Evolutionary conservation across 1,140 invertebrate genomes (phyloP), one percentile per base, ranked within the genome.

Genomic region (Magallana angulata): DNA sequence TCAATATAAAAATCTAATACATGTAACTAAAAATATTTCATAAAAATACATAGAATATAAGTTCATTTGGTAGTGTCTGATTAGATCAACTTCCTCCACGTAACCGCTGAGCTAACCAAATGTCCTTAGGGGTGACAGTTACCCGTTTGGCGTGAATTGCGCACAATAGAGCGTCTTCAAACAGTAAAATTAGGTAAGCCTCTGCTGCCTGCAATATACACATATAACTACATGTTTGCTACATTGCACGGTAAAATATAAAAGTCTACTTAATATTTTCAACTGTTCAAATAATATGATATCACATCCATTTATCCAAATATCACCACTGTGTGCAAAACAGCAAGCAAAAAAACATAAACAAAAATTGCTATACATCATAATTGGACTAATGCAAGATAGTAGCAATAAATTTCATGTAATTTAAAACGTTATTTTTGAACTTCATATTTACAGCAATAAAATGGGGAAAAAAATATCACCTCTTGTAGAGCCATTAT

Each of bases 71-170:
- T 11, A 24, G 18, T 36, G 7, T 76, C 68, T 0, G 11, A 80
- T 24, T 24, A 24, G 24, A 24, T 81, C 30, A 57, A 24, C 84
- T 62, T 18, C 90, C 89, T 16, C 94, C 93, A 11, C 93, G 88
- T 30, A 94, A 92, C 60, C 93, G 82, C 48, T 92, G 85, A 1
- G 93, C 94, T 71, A 94, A 85, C 89, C 98, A 98, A 91, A 99
- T 98, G 93, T 98, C 98, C 95, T 98, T 98, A 81, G 98, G 97
- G 97, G 98, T 98, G 92, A 99, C 98, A 88, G 98, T 98, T 60
- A 99, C 98, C 91, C 98, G 96, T 95, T 98, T 98, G 90, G 98
- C 98, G 93, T 93, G 97, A 97, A 58, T 98, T 88, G 98, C 97
- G 95, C 97, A 98, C 96, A 98, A 96, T 94, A 98, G 98, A 87